A percentile compares a stretch with the other conserved stretches of the same genome.
These are phyloP conservation scores for Microcebus lehilahytsara DNA, from an alignment of 2,113 vertebrate species.

Conservation along the genomic window DNA sequence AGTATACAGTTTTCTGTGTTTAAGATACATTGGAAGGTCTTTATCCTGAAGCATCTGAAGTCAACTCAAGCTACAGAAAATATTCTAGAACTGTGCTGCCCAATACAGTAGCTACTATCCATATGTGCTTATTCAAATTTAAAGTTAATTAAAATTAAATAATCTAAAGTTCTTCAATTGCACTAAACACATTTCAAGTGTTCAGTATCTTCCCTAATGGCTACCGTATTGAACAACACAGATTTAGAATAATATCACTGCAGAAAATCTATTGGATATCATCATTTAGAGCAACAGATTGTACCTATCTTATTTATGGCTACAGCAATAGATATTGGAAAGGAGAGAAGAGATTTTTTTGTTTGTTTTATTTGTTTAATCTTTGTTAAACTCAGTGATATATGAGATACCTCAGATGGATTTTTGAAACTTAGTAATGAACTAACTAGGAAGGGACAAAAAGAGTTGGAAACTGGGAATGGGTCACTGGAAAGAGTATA, in stretches of 20 bases:
- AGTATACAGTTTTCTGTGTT: background rate
- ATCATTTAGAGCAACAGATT: background rate
- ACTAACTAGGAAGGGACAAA: background rate
- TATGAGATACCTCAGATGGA: background rate
- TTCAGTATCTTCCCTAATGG: background rate
- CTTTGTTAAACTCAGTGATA: too few species aligned
- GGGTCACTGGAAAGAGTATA: background rate
- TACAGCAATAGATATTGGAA: background rate
- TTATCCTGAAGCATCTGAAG: background rate
- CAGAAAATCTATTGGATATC: background rate
- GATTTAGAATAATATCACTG: background rate
- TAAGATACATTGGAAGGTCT: background rate
- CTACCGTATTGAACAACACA: background rate
- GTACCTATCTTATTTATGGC: background rate
- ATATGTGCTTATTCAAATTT: background rate
- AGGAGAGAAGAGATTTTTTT: background rate
- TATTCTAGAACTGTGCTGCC: background rate
- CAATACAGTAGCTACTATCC: background rate
- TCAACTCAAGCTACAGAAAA: background rate
- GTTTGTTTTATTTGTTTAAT: too few species aligned
- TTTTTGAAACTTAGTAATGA: background rate
- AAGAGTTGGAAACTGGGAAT: background rate
- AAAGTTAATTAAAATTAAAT: constrained; percentile 13
- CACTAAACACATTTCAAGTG: background rate
- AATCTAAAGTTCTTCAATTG: background rate